Conservation (phyloP, 2,888 invertebrate genomes). For the Macropis europaea region DNA sequence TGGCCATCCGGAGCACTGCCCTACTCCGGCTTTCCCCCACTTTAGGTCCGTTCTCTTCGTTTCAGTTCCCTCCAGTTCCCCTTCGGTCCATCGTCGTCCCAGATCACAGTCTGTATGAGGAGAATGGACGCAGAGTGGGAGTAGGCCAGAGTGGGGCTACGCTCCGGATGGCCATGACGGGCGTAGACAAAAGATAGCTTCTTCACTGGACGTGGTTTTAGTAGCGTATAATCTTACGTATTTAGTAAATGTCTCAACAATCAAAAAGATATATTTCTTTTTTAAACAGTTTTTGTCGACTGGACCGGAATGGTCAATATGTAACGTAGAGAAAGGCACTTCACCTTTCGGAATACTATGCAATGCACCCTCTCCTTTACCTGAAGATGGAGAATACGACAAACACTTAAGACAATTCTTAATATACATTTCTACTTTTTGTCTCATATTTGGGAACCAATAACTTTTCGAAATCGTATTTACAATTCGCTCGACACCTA, state of each 20-base stretch:
- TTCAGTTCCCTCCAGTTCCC: no score
- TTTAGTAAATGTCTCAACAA: conserved; percentile 54
- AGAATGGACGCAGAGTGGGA: no score
- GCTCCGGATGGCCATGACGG: no score
- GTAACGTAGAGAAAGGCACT: background rate
- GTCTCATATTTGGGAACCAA: background rate
- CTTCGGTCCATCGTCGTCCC: no score
- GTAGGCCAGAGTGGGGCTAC: no score
- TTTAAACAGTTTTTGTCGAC: background rate
- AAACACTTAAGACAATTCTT: background rate
- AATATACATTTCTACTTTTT: background rate
- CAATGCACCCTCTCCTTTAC: background rate
- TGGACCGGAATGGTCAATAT: background rate
- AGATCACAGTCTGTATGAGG: no score
- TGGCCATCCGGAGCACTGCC: no score
- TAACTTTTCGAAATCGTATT: background rate
- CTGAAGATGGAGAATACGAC: background rate
- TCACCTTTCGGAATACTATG: background rate
- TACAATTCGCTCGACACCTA: background rate
- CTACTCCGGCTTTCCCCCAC: no score
- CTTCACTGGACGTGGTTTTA: conserved; percentile 44
- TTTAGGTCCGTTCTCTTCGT: no score
- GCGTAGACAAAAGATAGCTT: conserved; percentile 53
- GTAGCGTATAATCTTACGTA: conserved; percentile 39
- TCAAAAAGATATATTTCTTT: conserved; percentile 38